Base-by-base conservation (phyloP, 2,113 vertebrate species). In the Microtus richardsoni region DNA sequence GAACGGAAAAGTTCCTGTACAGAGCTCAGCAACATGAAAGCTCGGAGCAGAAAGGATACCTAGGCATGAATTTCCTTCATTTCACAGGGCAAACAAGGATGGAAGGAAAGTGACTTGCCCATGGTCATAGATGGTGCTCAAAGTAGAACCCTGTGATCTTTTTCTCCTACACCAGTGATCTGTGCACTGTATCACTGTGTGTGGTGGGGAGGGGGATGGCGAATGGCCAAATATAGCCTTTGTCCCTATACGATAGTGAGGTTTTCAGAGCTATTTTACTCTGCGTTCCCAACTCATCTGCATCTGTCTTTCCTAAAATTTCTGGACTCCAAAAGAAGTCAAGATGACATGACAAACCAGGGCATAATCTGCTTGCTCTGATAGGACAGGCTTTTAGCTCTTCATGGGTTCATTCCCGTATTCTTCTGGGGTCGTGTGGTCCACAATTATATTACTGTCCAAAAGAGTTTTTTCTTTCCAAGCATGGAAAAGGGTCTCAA, bases 81-180 rank as follows among this genome's bases (percentile, higher is more conserved):
- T 88, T 93, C 66, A 70, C 66, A 97, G 84, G 66, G 6, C 41
- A 95, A 89, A 77, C 36, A 86, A 77, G 68, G 60, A 84, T 68
- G 10, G 11, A 92, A 95, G 75, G 85, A 86, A 97, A 85, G 30
- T 88, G 70, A 95, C 49, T 91, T 80, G 44, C 24, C 86, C 21
- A 73, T 91, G 85, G 49, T 39, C 92, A 95, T 49, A 92, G n/a
- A 89, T 89, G 54, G 70, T 52, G 39, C 82, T 94, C 75, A 58
- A n/a, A 96, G 54, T 36, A 79, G n/a, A 96, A 71, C 16, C 7
- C 62, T 92, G 33, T 39, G 70, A 52, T 87, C 79, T 86, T 93
- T 93, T 84, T 68, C 96, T 87, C 58, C n/a, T 87, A 94, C n/a
- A 16, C 62, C 21, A 84, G 49, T 44, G n/a, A 84, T 85, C 10